Evolutionary conservation across 2,888 invertebrate species (phyloP), one percentile per base, ranked within the genome.

Genomic region (Cerceris rybyensis): DNA sequence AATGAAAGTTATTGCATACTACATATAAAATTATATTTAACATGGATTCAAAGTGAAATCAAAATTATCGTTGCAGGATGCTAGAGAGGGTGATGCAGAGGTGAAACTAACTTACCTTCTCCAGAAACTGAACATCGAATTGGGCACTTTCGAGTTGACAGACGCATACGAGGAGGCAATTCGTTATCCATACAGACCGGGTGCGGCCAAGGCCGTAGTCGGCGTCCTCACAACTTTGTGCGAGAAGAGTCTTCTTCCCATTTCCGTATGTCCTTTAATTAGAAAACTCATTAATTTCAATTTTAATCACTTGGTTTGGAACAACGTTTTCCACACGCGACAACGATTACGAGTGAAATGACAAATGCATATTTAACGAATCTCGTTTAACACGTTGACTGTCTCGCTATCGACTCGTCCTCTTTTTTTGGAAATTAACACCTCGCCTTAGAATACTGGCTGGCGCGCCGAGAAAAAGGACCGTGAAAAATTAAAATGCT

Each of bases 131-230:
- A 93, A 94, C 54, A 78, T 94, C 1, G 93, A 93, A 79, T 93
- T 95, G 70, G 94, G 95, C 9, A 91, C 88, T 0, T 89, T 91
- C 71, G 87, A 86, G 54, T 75, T 92, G 67, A 91, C 90, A n/a
- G 92, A 92, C n/a, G 95, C 96, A 0, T 96, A 96, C 92, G 88
- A 93, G 11, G 93, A 95, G 50, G 94, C 96, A 0, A 88, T 95
- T 13, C 91, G 94, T 0, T 95, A 96, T 92, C 96, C 97, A 0
- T 96, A 96, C 93, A 94, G 98, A 78, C 93, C 96, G 0, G 95
- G 95, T 1, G 96, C 97, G 0, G 94, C 95, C 57, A 97, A 96
- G 89, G 94, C 95, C 66, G 94, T 96, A 80, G 93, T 98, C 86
- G 94, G 94, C 55, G 93, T 97, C 0, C 93, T 95, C 41, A 95